These are phyloP conservation scores for Lonchura striata DNA, from an alignment of 2,113 vertebrate species.

Conservation along the genomic window DNA sequence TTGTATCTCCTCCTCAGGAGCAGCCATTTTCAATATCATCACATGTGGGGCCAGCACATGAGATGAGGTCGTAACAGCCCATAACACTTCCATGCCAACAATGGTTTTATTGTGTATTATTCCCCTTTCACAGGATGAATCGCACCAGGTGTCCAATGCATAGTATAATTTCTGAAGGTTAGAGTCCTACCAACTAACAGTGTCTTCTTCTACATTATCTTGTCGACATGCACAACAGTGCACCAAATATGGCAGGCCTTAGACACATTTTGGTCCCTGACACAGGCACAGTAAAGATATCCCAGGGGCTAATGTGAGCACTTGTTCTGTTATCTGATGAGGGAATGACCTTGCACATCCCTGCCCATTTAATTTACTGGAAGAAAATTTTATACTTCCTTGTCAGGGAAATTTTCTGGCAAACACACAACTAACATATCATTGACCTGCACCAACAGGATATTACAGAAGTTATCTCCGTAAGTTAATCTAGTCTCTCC, in stretches of 20 bases:
- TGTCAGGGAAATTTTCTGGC: background rate
- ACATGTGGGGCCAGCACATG: rapidly evolving
- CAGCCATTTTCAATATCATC: background rate
- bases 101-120: background rate
- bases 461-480: background rate
- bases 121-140: background rate
- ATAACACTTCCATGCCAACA: background rate
- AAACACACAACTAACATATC: background rate
- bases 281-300: background rate
- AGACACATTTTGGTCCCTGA: background rate
- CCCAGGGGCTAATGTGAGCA: background rate
- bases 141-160: background rate
- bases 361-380: background rate
- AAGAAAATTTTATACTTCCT: background rate
- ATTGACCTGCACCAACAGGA: background rate
- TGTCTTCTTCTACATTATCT: background rate
- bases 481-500: background rate
- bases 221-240: background rate
- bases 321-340: background rate
- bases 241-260: background rate
- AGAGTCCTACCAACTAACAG: background rate
- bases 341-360: background rate
- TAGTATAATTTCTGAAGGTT: background rate
- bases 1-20: background rate
- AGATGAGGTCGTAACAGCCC: background rate